These are phyloP conservation scores for Trissolcus brochymenae DNA, from an alignment of 2,888 invertebrate genomes.

Conservation along the genomic window DNA sequence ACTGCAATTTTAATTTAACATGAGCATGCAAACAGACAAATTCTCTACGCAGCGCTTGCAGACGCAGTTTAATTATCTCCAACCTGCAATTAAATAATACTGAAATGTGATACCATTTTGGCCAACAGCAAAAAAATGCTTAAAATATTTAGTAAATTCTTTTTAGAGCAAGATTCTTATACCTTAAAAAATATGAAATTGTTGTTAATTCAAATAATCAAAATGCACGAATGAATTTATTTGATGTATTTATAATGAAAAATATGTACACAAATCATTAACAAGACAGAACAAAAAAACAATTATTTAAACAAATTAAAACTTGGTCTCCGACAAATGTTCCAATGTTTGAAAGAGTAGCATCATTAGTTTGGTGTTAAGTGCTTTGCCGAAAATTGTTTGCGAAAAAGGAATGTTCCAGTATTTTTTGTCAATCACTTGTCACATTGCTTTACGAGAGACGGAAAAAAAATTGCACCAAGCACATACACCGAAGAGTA, in stretches of 20 bases:
- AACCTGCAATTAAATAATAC: slow-evolving; percentile 4
- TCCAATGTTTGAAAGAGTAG: too few relatives aligned
- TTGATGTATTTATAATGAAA: too few relatives aligned
- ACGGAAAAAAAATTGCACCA: not conserved
- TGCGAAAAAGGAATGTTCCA: too few relatives aligned
- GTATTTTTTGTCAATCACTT: not conserved
- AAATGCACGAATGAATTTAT: too few relatives aligned
- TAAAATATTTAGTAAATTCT: not conserved
- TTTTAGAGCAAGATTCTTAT: not conserved
- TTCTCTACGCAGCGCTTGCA: not conserved
- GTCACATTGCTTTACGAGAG: slow-evolving; percentile 1
- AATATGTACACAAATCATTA: too few relatives aligned
- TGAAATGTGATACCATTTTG: not conserved
- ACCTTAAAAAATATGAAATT: not conserved
- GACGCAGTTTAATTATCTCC: slow-evolving; percentile 1
- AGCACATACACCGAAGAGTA: not conserved
- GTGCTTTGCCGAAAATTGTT: too few relatives aligned
- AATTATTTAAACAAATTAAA: too few relatives aligned
- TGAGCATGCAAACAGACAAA: not conserved
- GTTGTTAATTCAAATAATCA: too few relatives aligned
- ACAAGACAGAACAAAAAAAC: too few relatives aligned
- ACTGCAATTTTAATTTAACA: slow-evolving; percentile 4
- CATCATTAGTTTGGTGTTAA: too few relatives aligned
- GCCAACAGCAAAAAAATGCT: not conserved
- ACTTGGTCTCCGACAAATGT: too few relatives aligned